A percentile compares a stretch with the other conserved stretches of the same genome.
Conservation (phyloP, 2,113 vertebrate genomes). For the Lipophrys pholis region DNA sequence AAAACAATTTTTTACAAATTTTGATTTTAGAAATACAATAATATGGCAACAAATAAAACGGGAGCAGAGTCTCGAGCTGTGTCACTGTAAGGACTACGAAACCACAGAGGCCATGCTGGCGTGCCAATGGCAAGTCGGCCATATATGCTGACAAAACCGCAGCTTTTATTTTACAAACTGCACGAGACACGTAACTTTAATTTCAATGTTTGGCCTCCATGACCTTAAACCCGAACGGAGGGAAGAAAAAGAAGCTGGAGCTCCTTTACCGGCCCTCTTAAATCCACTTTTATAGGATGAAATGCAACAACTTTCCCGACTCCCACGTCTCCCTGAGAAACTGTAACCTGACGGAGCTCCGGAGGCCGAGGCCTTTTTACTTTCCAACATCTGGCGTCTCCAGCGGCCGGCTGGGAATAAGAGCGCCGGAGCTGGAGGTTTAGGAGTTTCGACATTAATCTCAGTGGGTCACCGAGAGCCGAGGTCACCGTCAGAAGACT, state of each 20-base stretch:
- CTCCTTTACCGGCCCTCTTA: not conserved
- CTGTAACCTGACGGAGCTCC: constrained; percentile 20
- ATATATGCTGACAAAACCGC: too few relatives aligned
- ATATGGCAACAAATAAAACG: too few relatives aligned
- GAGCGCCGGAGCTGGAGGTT: too few relatives aligned
- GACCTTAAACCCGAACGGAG: not conserved
- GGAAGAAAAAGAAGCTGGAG: too few relatives aligned
- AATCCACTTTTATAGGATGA: not conserved
- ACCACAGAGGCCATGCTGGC: too few relatives aligned
- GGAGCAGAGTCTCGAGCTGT: too few relatives aligned
- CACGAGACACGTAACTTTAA: not conserved
- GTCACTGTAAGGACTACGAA: too few relatives aligned
- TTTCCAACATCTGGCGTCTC: constrained; percentile 63
- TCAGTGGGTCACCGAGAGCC: constrained; percentile 38
- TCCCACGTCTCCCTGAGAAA: constrained; percentile 42
- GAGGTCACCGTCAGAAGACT: constrained; percentile 35
- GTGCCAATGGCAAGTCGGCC: too few relatives aligned
- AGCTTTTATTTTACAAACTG: not conserved
- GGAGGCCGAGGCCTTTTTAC: constrained; percentile 7
- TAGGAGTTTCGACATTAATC: constrained; percentile 46
- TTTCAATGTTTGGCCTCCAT: not conserved
- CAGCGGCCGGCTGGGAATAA: constrained; percentile 50
- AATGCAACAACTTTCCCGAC: constrained; percentile 20
- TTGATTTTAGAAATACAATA: too few relatives aligned
- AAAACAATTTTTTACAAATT: too few relatives aligned